A percentile compares a stretch with the other conserved stretches of the same genome.
Evolutionary conservation across 2,113 vertebrate species (phyloP).

Genomic region (Struthio camelus): DNA sequence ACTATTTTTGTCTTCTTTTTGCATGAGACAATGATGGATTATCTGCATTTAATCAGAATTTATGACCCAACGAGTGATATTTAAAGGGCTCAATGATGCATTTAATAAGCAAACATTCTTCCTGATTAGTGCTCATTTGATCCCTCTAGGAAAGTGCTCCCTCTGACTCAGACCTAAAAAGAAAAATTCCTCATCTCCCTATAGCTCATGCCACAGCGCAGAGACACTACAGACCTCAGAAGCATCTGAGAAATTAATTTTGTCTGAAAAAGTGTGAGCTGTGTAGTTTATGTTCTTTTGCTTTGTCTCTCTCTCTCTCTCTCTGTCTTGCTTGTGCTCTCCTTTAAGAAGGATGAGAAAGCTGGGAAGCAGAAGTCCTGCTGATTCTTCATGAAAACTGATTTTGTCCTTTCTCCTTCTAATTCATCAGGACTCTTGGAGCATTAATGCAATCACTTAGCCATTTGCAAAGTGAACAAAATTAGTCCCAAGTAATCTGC

Average conservation of each 20-base stretch:
- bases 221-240: not conserved
- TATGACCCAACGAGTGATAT: slow-evolving; percentile 69
- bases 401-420: not conserved
- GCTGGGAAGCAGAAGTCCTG: not conserved
- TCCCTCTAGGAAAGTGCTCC: slow-evolving; percentile 46
- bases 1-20: slow-evolving; percentile 50
- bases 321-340: not conserved
- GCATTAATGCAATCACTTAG: not conserved
- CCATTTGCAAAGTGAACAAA: slow-evolving; percentile 9
- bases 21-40: slow-evolving; percentile 56
- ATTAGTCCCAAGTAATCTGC: not conserved
- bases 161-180: not conserved
- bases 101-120: slow-evolving; percentile 76
- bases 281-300: not conserved
- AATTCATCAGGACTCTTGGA: not conserved
- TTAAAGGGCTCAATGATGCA: slow-evolving; percentile 72
- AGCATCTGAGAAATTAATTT: not conserved
- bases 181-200: not conserved
- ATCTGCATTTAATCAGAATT: slow-evolving; percentile 66
- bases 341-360: not conserved
- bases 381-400: not conserved
- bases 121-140: slow-evolving; percentile 71
- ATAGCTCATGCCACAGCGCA: not conserved
- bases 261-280: not conserved
- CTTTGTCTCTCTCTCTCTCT: not conserved